phyloP scores from a whole-genome alignment of 2,113 vertebrate genomes.

The Nycticorax nycticorax region DNA sequence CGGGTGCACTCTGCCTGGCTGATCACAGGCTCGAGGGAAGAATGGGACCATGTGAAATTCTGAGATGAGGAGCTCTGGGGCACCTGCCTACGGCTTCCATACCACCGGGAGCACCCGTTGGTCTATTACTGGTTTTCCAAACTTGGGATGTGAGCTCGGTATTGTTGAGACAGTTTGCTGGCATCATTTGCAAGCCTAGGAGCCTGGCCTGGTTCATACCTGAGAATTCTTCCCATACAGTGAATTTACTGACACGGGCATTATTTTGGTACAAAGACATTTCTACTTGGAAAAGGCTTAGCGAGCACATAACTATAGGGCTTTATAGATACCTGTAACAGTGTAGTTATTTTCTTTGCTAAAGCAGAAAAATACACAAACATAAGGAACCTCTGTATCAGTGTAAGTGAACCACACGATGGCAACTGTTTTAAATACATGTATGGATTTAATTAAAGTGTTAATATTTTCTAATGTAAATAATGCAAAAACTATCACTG shows the following conservation, averaged over 20 bases:
- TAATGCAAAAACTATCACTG: background rate
- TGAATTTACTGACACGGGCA: background rate
- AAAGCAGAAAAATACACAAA: background rate
- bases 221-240: background rate
- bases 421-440: background rate
- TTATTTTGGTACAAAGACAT: background rate
- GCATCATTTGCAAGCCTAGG: background rate
- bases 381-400: background rate
- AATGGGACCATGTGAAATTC: background rate
- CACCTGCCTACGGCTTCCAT: background rate
- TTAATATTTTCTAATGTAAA: constrained; percentile 12
- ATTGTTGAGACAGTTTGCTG: background rate
- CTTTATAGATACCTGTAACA: background rate
- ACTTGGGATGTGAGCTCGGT: fast-evolving
- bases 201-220: background rate
- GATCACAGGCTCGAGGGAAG: background rate
- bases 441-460: background rate
- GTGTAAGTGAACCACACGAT: background rate
- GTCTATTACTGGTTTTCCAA: background rate
- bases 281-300: background rate
- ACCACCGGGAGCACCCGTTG: background rate
- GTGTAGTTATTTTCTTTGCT: background rate
- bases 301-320: background rate
- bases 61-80: background rate
- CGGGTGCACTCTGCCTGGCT: background rate